Percentiles rank a stretch among this genome's conserved stretches.
Evolutionary conservation across 2,888 invertebrate genomes (phyloP).

Genomic region (Lutraria lutraria): DNA sequence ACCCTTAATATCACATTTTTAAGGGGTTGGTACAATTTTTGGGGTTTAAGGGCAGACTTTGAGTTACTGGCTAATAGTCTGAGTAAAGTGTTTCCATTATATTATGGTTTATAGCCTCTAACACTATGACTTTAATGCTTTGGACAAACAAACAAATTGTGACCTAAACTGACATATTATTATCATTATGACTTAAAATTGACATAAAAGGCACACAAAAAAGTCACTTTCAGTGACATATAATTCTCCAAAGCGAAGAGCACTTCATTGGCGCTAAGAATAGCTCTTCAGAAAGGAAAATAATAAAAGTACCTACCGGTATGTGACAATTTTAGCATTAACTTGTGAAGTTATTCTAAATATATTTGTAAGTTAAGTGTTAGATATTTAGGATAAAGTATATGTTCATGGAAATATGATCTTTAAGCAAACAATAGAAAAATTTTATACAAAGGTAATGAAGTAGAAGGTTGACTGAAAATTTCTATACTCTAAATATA

Average conservation of each 20-base stretch:
- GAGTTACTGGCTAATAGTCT: too few species aligned
- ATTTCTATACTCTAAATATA: background rate
- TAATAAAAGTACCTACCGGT: background rate
- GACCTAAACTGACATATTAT: too few species aligned
- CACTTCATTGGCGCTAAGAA: background rate
- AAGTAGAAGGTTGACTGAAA: background rate
- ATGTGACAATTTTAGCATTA: background rate
- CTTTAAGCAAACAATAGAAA: background rate
- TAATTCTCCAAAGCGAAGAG: background rate
- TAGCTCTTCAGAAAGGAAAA: background rate
- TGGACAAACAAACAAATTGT: too few species aligned
- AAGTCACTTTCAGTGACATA: too few species aligned
- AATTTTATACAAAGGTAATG: background rate
- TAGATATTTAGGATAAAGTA: background rate
- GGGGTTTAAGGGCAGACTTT: too few species aligned
- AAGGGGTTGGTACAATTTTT: too few species aligned
- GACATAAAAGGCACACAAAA: too few species aligned
- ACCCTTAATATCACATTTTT: too few species aligned
- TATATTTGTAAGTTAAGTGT: background rate
- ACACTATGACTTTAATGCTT: too few species aligned
- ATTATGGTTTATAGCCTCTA: too few species aligned
- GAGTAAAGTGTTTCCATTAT: too few species aligned
- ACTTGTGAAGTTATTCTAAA: background rate
- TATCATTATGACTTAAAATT: too few species aligned
- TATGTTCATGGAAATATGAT: constrained; percentile 10